Conservation (phyloP, 2,797 vertebrate genomes). For the Rhinophrynus dorsalis region DNA sequence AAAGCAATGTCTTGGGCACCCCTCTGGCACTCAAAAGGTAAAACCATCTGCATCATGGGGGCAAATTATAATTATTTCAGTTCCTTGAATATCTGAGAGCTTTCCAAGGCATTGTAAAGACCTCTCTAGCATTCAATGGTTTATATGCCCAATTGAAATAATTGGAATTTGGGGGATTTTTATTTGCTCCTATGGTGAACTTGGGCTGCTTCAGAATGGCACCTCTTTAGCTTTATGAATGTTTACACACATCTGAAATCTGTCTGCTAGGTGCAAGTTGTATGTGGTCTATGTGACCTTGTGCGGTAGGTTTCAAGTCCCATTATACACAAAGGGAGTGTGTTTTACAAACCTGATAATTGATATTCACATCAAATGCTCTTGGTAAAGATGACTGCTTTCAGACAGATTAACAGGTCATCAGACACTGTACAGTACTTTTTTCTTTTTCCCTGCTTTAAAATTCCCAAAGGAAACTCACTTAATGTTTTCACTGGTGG, state of each 20-base stretch:
- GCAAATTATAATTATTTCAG: too few relatives aligned
- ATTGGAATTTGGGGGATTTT: too few relatives aligned
- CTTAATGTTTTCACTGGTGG: slow-evolving; percentile 42
- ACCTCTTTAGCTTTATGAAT: too few relatives aligned
- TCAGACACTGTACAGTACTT: slow-evolving; percentile 48
- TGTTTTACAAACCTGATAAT: slow-evolving; percentile 47
- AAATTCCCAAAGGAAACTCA: slow-evolving; percentile 46
- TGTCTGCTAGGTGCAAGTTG: slow-evolving; percentile 29
- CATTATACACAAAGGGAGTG: slow-evolving; percentile 24
- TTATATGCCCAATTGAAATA: too few relatives aligned
- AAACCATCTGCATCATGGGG: too few relatives aligned
- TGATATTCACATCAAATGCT: slow-evolving; percentile 51
- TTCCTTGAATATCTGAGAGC: too few relatives aligned
- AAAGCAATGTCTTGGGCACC: too few relatives aligned
- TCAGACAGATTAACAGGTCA: slow-evolving; percentile 51
- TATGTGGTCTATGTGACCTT: slow-evolving; percentile 46
- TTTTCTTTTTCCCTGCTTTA: slow-evolving; percentile 45
- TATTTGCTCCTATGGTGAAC: too few relatives aligned
- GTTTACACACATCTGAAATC: slow-evolving; percentile 14
- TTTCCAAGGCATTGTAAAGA: too few relatives aligned
- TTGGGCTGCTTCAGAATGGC: too few relatives aligned
- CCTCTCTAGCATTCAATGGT: too few relatives aligned
- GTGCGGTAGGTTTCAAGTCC: slow-evolving; percentile 47
- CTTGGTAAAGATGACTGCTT: slow-evolving; percentile 51
- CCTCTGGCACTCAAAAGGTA: too few relatives aligned